A percentile compares a stretch with the other conserved stretches of the same genome.
Evolutionary conservation across 1,140 invertebrate species (phyloP).

Genomic region (Nasonia vitripennis): DNA sequence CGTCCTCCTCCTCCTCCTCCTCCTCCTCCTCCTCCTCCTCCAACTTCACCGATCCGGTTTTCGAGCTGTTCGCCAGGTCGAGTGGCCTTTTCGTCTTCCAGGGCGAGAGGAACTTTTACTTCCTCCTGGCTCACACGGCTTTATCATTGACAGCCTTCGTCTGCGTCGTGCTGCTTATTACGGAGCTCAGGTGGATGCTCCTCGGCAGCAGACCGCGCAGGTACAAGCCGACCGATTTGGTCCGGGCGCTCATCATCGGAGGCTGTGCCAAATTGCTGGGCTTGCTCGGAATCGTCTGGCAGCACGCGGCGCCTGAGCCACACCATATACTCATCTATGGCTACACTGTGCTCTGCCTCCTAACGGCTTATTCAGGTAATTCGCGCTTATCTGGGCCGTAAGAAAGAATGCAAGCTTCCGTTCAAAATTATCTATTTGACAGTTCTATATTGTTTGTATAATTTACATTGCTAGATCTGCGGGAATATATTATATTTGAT

Average conservation of each 20-base stretch:
- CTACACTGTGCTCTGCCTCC: slow-evolving; percentile 68
- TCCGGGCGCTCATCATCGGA: slow-evolving; percentile 66
- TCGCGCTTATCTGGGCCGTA: neutral
- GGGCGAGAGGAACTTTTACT: slow-evolving; percentile 67
- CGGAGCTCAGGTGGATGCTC: slow-evolving; percentile 66
- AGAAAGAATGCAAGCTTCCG: neutral
- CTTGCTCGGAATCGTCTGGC: slow-evolving; percentile 69
- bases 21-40: neutral
- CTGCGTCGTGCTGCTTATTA: slow-evolving; percentile 58
- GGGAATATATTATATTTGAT: neutral
- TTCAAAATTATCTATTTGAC: neutral
- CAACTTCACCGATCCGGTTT: neutral
- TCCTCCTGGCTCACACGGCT: slow-evolving; percentile 63
- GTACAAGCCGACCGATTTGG: slow-evolving; percentile 64
- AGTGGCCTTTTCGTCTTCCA: slow-evolving; percentile 52
- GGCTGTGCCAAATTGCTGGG: slow-evolving; percentile 70
- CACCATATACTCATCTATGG: slow-evolving; percentile 70
- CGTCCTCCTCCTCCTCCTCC: neutral
- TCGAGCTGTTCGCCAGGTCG: neutral
- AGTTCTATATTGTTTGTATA: neutral
- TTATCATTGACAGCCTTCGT: slow-evolving; percentile 65
- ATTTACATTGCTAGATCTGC: neutral
- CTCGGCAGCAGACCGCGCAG: slow-evolving; percentile 56
- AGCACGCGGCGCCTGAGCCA: slow-evolving; percentile 62
- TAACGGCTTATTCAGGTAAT: slow-evolving; percentile 72